These are phyloP conservation scores for Salminus brasiliensis DNA, from an alignment of 2,113 vertebrate species.

Conservation along the genomic window DNA sequence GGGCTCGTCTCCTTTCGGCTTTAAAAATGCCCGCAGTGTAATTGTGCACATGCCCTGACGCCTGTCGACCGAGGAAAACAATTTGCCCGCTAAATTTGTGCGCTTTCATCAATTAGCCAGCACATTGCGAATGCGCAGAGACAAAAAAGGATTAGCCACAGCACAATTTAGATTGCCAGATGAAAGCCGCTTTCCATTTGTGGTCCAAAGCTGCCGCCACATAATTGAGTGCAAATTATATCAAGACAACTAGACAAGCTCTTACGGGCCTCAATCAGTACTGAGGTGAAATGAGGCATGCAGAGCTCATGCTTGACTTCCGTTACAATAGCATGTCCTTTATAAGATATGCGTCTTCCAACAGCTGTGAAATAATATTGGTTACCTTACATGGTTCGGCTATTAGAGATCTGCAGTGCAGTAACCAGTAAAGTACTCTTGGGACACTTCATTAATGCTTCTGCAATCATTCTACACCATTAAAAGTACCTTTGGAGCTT, in stretches of 20 bases:
- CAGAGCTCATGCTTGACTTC: neutral
- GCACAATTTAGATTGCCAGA: slow-evolving; percentile 40
- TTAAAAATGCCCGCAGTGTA: slow-evolving; percentile 26
- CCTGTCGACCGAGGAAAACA: slow-evolving; percentile 40
- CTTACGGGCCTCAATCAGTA: slow-evolving; percentile 24
- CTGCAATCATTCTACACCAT: too few species aligned
- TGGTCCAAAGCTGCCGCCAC: slow-evolving; percentile 33
- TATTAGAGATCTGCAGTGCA: too few species aligned
- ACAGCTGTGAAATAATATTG: too few species aligned
- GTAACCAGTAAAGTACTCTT: too few species aligned
- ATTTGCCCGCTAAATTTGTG: slow-evolving; percentile 35
- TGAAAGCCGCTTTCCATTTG: slow-evolving; percentile 29
- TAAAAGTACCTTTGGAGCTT: too few species aligned
- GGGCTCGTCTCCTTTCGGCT: slow-evolving; percentile 2
- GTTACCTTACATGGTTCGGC: too few species aligned
- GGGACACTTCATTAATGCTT: too few species aligned
- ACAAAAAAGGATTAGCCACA: slow-evolving; percentile 40
- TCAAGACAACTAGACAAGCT: slow-evolving; percentile 45
- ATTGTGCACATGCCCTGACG: slow-evolving; percentile 23
- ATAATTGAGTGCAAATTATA: slow-evolving; percentile 47
- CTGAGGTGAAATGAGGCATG: slow-evolving; percentile 30
- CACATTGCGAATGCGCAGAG: slow-evolving; percentile 20
- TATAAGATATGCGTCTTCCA: neutral
- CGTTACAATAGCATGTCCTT: neutral
- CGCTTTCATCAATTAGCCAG: slow-evolving; percentile 48